Base-by-base conservation (phyloP, 2,797 vertebrate genomes). In the Sparus aurata region DNA sequence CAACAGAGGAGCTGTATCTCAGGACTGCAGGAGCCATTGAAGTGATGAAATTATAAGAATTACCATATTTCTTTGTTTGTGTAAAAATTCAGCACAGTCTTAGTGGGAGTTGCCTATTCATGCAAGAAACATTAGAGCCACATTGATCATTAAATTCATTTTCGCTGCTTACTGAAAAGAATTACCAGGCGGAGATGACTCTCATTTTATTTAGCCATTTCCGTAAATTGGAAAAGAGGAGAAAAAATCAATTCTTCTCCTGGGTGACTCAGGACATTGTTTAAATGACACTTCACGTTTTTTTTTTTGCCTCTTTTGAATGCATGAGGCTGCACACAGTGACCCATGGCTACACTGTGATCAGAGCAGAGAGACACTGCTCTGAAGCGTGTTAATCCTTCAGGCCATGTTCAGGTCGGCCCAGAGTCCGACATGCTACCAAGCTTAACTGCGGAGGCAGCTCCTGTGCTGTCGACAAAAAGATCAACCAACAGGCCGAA, bases 61-160 rank as follows among this genome's bases (percentile, higher is more conserved):
- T 90, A 88, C 65, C 88, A 87, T 75, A 88, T 86, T 90, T 91
- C 74, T 86, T 90, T 93, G 83, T 90, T 93, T 90, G 84, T 90
- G 75, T 63, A 68, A 74, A 78, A 85, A 86, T 77, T 85, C 81
- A 49, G 70, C 73, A 49, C 58, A 75, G 55, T 80, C 73, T 78
- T 73, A 63, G 73, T 76, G 86, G 73, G 66, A 88, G 79, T 78
- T 34, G 79, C 54, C 77, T 77, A 79, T 90, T 92, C 91, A 87
- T 82, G 77, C 72, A 75, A 54, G 59, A 81, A 83, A 91, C 89
- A 88, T 84, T 86, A 89, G 82, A 86, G 82, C 54, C 75, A 46
- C 78, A 91, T 73, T 82, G 86, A 92, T 93, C 86, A 66, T 89
- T 87, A 89, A 84, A 89, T 86, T 90, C 45, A 74, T 89, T 90